phyloP scores from a whole-genome alignment of 2,888 invertebrate genomes.

The Dysmachus trigonus region DNA sequence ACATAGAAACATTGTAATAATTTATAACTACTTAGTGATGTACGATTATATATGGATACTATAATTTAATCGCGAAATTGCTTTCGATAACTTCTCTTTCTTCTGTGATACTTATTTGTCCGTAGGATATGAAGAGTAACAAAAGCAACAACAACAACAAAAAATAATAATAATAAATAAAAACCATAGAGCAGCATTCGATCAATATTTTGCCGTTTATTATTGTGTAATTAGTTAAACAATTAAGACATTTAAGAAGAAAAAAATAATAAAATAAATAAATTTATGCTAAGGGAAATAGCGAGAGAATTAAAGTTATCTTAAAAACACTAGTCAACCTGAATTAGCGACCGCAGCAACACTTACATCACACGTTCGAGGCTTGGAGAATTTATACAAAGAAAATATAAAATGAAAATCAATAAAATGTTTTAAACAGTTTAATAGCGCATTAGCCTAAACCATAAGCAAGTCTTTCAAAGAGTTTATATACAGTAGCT shows the following conservation, averaged over 20 bases:
- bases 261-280: not conserved
- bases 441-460: not conserved
- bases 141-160: too few species aligned
- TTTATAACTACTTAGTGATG: conserved; percentile 8
- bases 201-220: not conserved
- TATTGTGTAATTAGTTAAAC: not conserved
- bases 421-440: not conserved
- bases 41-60: not conserved
- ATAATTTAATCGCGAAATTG: not conserved
- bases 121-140: conserved; percentile 21
- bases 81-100: conserved; percentile 27
- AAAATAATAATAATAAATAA: not conserved
- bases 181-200: not conserved
- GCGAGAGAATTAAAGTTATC: conserved; percentile 1
- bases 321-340: conserved; percentile 21
- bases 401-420: not conserved
- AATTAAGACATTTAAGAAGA: not conserved
- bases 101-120: conserved; percentile 38
- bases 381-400: conserved; percentile 5
- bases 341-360: conserved; percentile 11
- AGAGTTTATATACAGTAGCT: not conserved
- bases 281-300: conserved; percentile 4
- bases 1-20: conserved; percentile 21
- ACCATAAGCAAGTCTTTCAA: not conserved
- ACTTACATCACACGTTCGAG: conserved; percentile 12